Evolutionary conservation across 1,140 invertebrate genomes (phyloP), one percentile per base, ranked within the genome.

Genomic region (Lordiphosa clarofinis): DNA sequence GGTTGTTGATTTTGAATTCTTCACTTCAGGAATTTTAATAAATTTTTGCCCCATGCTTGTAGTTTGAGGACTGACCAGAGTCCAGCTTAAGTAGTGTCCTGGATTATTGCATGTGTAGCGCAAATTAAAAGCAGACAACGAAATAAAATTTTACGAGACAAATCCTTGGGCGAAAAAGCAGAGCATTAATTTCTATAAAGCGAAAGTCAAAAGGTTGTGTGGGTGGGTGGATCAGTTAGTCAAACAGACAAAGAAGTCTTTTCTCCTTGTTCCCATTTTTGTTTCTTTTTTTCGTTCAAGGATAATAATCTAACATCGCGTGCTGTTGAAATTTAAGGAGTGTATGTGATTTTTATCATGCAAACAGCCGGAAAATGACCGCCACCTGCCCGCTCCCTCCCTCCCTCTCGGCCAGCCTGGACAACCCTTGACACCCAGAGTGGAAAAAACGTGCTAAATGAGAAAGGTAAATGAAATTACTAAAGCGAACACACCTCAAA

Each of bases 321-420:
- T 88, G 86, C 73, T 70, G 78, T 59, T 65, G 40, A 71, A 75
- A 88, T 79, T 82, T 88, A 88, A 79, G 86, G 86, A 88, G 86
- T 88, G 86, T 76, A 84, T 88, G 86, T 88, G 86, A 88, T 88
- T 88, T 88, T 88, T 88, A 88, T 88, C 86, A 88, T 88, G 78
- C 74, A 78, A 78, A 71, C 79, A 79, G 73, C 76, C 81, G 71
- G 64, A 82, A 87, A 78, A 73, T 65, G 73, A 69, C 54, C 68
- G 47, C 40, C 47, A 46, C 49, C 67, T 53, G 21, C 33, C 40
- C 12, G 10, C 4, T 24, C 24, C 12, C 24, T 5, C 50, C 37
- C 37, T 9, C 28, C 4, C 33, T 4, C n/a, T n/a, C n/a, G n/a
- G 9, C 47, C 15, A 11, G 10, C 0, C 38, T 9, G 15, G 5